Conservation (phyloP, 2,113 vertebrate genomes). For the Oncorhynchus mykiss region DNA sequence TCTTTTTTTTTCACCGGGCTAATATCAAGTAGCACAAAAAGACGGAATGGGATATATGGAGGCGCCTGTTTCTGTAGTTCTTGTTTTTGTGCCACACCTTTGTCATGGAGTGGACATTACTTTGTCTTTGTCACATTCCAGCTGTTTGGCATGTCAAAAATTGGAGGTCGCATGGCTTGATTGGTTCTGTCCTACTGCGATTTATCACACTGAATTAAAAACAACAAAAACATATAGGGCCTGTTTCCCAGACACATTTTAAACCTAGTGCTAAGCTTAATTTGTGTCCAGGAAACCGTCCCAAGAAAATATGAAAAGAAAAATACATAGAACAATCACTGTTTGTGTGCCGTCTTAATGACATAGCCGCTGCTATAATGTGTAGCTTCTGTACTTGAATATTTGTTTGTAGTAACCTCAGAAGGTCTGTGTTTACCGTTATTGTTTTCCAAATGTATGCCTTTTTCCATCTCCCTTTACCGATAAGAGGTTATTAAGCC, state of each 20-base stretch:
- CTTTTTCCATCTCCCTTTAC: conserved; percentile 82
- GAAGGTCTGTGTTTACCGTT: conserved; percentile 92
- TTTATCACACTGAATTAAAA: conserved; percentile 53
- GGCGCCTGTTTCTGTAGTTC: conserved; percentile 73
- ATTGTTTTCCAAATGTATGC: conserved; percentile 71
- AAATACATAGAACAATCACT: conserved; percentile 53
- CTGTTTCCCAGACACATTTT: too few relatives aligned
- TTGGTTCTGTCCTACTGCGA: conserved; percentile 78
- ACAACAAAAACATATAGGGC: neutral
- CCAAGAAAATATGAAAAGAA: conserved; percentile 27
- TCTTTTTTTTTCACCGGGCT: neutral
- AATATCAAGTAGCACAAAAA: conserved; percentile 12
- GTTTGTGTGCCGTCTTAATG: conserved; percentile 87
- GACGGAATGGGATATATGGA: conserved; percentile 91
- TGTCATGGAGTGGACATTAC: conserved; percentile 74
- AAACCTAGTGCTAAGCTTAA: too few relatives aligned
- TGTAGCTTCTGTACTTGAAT: conserved; percentile 98
- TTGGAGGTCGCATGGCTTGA: conserved; percentile 74
- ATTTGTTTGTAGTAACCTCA: conserved; percentile 92
- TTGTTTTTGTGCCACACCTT: conserved; percentile 78
- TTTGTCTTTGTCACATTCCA: conserved; percentile 95
- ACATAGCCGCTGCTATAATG: conserved; percentile 90
- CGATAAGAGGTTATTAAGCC: conserved; percentile 78
- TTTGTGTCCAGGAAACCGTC: too few relatives aligned
- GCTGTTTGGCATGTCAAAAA: conserved; percentile 83